These are phyloP conservation scores for Caenorhabditis japonica DNA, from an alignment of 2,888 invertebrate genomes.

Conservation along the genomic window DNA sequence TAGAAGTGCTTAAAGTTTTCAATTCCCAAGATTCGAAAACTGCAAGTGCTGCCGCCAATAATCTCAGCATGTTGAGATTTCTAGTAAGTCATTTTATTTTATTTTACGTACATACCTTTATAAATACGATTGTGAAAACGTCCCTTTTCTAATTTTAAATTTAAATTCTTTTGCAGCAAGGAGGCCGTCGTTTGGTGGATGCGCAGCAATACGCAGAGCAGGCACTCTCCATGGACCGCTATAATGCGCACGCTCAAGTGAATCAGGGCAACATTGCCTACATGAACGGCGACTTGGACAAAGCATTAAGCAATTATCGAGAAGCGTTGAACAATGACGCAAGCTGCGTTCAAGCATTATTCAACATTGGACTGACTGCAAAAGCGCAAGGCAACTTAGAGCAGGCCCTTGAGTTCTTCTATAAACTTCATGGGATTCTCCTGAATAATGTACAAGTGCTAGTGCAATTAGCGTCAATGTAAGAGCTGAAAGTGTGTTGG, in stretches of 20 bases:
- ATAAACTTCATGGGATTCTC: constrained; percentile 84
- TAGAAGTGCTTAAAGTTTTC: constrained; percentile 61
- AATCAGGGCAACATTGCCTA: constrained; percentile 87
- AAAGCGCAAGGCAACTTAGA: constrained; percentile 84
- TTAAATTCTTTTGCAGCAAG: constrained; percentile 82
- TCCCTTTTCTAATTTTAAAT: neutral
- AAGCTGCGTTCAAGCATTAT: constrained; percentile 82
- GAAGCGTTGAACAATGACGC: constrained; percentile 87
- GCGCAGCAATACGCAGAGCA: constrained; percentile 86
- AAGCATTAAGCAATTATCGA: constrained; percentile 77
- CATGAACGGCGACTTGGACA: constrained; percentile 80
- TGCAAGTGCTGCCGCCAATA: constrained; percentile 87
- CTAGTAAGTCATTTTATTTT: constrained; percentile 81
- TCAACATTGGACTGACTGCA: constrained; percentile 81
- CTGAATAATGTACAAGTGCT: constrained; percentile 85
- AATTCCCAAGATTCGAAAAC: constrained; percentile 86
- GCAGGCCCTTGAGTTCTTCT: constrained; percentile 86
- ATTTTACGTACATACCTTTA: no score
- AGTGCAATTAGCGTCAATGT: constrained; percentile 86
- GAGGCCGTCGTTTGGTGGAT: constrained; percentile 83
- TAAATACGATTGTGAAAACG: no score
- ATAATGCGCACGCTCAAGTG: constrained; percentile 86
- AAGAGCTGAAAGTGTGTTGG: constrained; percentile 61
- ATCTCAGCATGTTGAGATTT: constrained; percentile 88
- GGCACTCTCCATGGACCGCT: constrained; percentile 85